Conservation (phyloP, 2,797 vertebrate genomes). For the Hoplostethus atlanticus region DNA sequence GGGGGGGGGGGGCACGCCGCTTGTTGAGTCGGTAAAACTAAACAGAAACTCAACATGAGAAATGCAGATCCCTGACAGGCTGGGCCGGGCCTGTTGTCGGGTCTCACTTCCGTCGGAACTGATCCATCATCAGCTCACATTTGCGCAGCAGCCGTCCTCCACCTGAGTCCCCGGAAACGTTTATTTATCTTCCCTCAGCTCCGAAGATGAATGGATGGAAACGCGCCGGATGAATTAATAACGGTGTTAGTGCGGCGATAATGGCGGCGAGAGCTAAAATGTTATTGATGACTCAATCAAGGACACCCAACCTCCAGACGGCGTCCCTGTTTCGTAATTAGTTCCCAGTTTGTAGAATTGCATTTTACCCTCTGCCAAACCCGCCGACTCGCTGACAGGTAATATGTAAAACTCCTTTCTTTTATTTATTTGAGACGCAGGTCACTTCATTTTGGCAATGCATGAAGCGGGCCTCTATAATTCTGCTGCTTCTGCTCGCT, state of each 20-base stretch:
- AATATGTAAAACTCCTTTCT: slow-evolving; percentile 39
- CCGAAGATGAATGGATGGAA: slow-evolving; percentile 70
- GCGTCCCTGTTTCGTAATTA: slow-evolving; percentile 67
- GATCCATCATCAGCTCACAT: slow-evolving; percentile 61
- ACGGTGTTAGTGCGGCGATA: slow-evolving; percentile 66
- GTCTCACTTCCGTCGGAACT: slow-evolving; percentile 42
- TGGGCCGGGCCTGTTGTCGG: slow-evolving; percentile 22
- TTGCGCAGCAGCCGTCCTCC: slow-evolving; percentile 30
- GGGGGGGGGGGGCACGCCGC: background rate
- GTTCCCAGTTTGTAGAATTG: slow-evolving; percentile 58
- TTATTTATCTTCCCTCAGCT: slow-evolving; percentile 68
- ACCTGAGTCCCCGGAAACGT: slow-evolving; percentile 50
- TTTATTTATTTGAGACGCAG: slow-evolving; percentile 50
- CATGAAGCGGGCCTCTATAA: slow-evolving; percentile 32
- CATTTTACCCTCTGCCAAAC: slow-evolving; percentile 60
- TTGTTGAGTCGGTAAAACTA: slow-evolving; percentile 50
- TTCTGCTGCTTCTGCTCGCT: slow-evolving; percentile 21
- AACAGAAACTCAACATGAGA: slow-evolving; percentile 51
- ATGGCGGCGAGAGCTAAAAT: slow-evolving; percentile 63
- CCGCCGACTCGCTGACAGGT: slow-evolving; percentile 43
- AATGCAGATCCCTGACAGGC: slow-evolving; percentile 36
- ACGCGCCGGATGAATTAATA: slow-evolving; percentile 74
- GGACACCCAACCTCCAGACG: slow-evolving; percentile 46
- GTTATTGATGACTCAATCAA: slow-evolving; percentile 82
- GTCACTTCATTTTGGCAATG: slow-evolving; percentile 40